These are phyloP conservation scores for Dasysyrphus tricinctus DNA, from an alignment of 2,888 invertebrate species.

Conservation along the genomic window DNA sequence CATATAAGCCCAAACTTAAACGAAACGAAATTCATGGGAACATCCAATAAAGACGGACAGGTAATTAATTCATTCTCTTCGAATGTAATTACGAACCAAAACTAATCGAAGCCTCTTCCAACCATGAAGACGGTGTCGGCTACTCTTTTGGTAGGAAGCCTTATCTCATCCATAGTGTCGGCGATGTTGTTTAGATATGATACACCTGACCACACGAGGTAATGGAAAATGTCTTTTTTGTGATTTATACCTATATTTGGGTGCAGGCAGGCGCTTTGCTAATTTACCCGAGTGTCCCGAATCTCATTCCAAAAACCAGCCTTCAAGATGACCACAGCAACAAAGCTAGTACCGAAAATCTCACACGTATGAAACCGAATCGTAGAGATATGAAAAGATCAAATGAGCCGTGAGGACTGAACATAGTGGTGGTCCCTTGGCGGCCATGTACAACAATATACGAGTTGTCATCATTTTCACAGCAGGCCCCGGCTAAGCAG, in stretches of 20 bases:
- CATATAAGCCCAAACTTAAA: slow-evolving; percentile 4
- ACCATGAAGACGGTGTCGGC: slow-evolving; percentile 60
- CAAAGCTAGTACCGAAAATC: slow-evolving; percentile 72
- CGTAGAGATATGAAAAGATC: slow-evolving; percentile 68
- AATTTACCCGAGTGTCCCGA: slow-evolving; percentile 50
- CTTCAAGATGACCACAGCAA: slow-evolving; percentile 39
- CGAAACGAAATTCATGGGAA: slow-evolving; percentile 42
- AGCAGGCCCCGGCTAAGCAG: slow-evolving; percentile 68
- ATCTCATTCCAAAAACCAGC: background rate
- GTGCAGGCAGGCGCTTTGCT: slow-evolving; percentile 72
- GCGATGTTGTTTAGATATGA: slow-evolving; percentile 74
- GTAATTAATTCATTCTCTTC: slow-evolving; percentile 74
- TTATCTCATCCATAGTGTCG: slow-evolving; percentile 72
- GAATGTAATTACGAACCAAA: slow-evolving; percentile 74
- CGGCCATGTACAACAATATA: slow-evolving; percentile 54
- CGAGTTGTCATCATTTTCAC: slow-evolving; percentile 74
- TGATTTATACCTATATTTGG: slow-evolving; percentile 70
- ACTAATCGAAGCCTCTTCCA: slow-evolving; percentile 72
- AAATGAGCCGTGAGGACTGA: slow-evolving; percentile 62
- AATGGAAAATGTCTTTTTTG: slow-evolving; percentile 71
- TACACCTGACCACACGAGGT: slow-evolving; percentile 75
- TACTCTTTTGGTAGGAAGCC: slow-evolving; percentile 67
- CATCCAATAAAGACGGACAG: slow-evolving; percentile 61
- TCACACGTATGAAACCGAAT: slow-evolving; percentile 61
- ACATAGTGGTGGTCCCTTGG: slow-evolving; percentile 64